phyloP scores from a whole-genome alignment of 2,797 vertebrate species.

The Eleutherodactylus coqui region DNA sequence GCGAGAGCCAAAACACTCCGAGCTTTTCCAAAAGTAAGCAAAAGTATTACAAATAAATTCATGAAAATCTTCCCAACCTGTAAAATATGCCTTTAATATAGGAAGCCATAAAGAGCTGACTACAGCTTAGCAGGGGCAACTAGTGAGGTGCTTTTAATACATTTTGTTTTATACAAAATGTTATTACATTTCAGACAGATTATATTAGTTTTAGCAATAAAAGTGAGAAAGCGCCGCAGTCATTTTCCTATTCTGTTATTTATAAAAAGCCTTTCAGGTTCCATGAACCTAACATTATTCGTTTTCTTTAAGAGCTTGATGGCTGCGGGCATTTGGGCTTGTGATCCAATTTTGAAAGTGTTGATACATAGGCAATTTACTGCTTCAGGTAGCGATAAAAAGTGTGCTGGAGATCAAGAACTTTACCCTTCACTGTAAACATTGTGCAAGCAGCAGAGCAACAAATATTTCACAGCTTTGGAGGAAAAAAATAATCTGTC shows the following conservation, averaged over 20 bases:
- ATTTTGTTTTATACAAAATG: conserved; percentile 47
- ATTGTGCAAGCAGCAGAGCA: conserved; percentile 33
- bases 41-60: neutral
- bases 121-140: conserved; percentile 21
- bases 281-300: conserved; percentile 50
- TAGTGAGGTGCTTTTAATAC: conserved; percentile 37
- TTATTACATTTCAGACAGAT: conserved; percentile 58
- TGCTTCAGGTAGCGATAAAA: conserved; percentile 55
- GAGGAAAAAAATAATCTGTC: neutral
- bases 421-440: conserved; percentile 55
- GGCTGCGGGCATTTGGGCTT: conserved; percentile 54
- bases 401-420: conserved; percentile 35
- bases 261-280: conserved; percentile 53
- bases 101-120: conserved; percentile 16
- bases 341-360: conserved; percentile 59
- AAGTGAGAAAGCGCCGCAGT: conserved; percentile 45
- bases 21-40: neutral
- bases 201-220: conserved; percentile 54
- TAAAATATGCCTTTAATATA: conserved; percentile 42
- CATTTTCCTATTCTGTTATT: conserved; percentile 53
- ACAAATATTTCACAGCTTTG: conserved; percentile 22
- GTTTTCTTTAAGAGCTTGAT: conserved; percentile 54
- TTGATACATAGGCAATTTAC: conserved; percentile 61
- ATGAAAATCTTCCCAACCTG: neutral
- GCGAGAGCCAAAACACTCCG: too few species aligned